Conservation (phyloP, 2,113 vertebrate genomes). For the Columba livia region DNA sequence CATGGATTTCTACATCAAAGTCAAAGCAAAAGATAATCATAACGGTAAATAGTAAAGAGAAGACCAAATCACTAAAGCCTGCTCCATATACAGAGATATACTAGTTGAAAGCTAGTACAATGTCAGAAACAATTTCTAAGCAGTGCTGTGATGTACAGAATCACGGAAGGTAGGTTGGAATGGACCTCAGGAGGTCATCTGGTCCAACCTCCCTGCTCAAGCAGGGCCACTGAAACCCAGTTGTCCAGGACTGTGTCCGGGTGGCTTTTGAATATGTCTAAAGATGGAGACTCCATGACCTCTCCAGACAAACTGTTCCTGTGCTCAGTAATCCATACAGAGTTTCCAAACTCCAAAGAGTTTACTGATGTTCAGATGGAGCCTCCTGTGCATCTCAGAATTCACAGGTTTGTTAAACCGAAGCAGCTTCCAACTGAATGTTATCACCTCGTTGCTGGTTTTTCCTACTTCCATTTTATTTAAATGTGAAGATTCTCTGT, state of each 20-base stretch:
- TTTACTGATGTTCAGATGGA: background rate
- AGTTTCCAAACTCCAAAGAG: background rate
- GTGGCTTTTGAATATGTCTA: rapidly evolving
- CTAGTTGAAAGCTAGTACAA: background rate
- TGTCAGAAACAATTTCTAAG: background rate
- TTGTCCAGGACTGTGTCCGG: background rate
- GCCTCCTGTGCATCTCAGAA: background rate
- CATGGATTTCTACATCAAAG: background rate
- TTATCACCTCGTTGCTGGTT: background rate
- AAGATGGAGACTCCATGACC: background rate
- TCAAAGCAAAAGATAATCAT: background rate
- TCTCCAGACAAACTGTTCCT: background rate
- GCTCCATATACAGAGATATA: background rate
- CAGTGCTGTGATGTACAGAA: background rate
- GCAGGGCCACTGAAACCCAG: background rate
- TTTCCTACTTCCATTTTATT: background rate
- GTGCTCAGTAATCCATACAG: background rate
- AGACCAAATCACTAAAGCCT: background rate
- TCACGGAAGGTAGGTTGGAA: background rate
- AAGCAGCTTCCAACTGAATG: background rate
- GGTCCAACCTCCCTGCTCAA: background rate
- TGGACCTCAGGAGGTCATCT: background rate
- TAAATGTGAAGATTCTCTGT: background rate
- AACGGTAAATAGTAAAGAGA: background rate
- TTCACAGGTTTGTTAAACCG: background rate